A percentile compares a stretch with the other conserved stretches of the same genome.
Evolutionary conservation across 2,888 invertebrate genomes (phyloP).

Genomic region (Pteria penguin): DNA sequence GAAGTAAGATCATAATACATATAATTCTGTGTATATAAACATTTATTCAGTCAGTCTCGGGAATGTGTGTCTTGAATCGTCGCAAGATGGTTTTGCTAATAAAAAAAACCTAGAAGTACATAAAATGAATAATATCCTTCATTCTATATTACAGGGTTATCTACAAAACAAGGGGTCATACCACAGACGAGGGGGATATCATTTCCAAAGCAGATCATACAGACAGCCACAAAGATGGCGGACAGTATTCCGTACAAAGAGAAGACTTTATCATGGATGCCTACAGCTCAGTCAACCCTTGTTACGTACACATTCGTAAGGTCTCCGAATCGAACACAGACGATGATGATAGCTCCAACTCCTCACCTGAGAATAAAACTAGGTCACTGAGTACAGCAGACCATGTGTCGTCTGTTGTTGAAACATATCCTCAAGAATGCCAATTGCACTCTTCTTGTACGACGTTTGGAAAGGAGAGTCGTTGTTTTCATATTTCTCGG

Average conservation of each 20-base stretch:
- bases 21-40: no score
- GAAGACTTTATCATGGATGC: background rate
- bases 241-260: background rate
- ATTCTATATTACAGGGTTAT: background rate
- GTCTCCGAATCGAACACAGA: conserved; percentile 24
- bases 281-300: background rate
- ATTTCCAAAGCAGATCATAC: background rate
- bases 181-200: background rate
- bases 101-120: no score
- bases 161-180: conserved; percentile 14
- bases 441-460: background rate
- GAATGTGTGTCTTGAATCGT: no score
- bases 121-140: background rate
- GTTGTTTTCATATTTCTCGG: background rate
- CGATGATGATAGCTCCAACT: background rate
- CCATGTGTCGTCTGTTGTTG: background rate
- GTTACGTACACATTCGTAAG: conserved; percentile 19
- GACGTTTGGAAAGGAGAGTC: background rate
- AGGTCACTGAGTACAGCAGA: background rate
- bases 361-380: background rate
- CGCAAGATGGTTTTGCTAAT: no score
- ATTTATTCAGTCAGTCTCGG: no score
- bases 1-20: no score
- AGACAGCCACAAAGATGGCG: background rate
- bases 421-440: background rate